Conservation (phyloP, 1,140 invertebrate genomes). For the Paramacrobiotus metropolitanus region DNA sequence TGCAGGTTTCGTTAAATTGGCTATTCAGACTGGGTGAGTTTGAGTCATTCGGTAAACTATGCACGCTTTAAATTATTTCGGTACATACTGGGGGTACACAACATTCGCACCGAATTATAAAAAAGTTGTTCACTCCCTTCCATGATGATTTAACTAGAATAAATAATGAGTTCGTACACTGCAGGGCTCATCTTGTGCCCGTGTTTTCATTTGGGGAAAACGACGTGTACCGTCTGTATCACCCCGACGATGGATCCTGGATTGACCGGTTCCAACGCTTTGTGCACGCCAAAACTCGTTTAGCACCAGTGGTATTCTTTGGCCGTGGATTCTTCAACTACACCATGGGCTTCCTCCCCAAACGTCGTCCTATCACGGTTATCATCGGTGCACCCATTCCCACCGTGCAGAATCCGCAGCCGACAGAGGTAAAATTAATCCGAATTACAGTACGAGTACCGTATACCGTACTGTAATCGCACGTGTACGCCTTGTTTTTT, state of each 20-base stretch:
- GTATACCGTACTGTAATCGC: too few species aligned
- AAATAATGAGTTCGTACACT: neutral
- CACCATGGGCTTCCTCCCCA: conserved; percentile 54
- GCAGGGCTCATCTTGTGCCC: neutral
- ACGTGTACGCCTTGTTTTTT: too few species aligned
- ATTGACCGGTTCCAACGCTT: conserved; percentile 57
- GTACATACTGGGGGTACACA: neutral
- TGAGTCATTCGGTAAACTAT: neutral
- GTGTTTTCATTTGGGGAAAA: neutral
- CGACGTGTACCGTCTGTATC: neutral
- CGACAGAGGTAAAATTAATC: too few species aligned
- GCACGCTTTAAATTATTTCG: neutral
- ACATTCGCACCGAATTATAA: too few species aligned
- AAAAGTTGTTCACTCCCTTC: neutral
- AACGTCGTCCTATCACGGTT: conserved; percentile 44
- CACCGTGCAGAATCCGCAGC: neutral
- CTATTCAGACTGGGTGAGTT: neutral
- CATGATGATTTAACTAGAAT: neutral
- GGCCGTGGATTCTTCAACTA: conserved; percentile 75
- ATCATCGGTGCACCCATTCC: conserved; percentile 25
- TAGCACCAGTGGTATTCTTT: conserved; percentile 49
- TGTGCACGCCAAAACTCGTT: conserved; percentile 74
- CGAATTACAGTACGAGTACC: too few species aligned
- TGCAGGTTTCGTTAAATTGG: conserved; percentile 2
- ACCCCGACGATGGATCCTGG: conserved; percentile 12